Percentiles rank a stretch among this genome's conserved stretches.
Evolutionary conservation across 1,140 invertebrate species (phyloP).

Genomic region (Pachypsylla venusta): DNA sequence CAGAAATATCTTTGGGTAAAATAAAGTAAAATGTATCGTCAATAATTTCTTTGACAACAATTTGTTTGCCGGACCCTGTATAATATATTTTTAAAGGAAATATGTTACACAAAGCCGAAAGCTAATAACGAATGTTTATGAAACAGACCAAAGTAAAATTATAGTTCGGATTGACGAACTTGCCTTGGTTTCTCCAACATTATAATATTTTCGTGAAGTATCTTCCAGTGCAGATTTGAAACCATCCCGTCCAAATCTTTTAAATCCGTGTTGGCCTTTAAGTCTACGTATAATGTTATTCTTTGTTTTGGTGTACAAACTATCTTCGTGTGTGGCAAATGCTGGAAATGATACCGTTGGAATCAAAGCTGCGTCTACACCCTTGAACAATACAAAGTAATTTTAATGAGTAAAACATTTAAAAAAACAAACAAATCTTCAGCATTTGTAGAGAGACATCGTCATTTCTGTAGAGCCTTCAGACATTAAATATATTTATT

Average conservation of each 20-base stretch:
- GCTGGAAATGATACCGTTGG: conserved; percentile 92
- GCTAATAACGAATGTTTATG: no score
- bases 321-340: conserved; percentile 92
- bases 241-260: conserved; percentile 89
- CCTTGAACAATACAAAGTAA: conserved; percentile 39
- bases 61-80: no score
- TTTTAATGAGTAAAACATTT: conserved; percentile 17
- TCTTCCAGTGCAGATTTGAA: conserved; percentile 83
- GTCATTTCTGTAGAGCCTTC: conserved; percentile 4
- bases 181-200: conserved; percentile 52
- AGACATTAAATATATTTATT: conserved; percentile 5
- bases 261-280: conserved; percentile 83
- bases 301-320: conserved; percentile 73
- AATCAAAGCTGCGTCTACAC: conserved; percentile 76
- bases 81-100: no score
- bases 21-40: no score
- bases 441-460: background rate
- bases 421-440: conserved; percentile 13
- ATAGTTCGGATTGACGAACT: no score
- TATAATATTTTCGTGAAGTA: conserved; percentile 51
- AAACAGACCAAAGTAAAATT: no score
- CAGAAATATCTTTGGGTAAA: no score
- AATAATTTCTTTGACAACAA: no score
- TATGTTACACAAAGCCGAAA: no score
- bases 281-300: conserved; percentile 70